Percentiles rank a stretch among this genome's conserved stretches.
Evolutionary conservation across 2,888 invertebrate genomes (phyloP).

Genomic region (Meandrusa payeni): DNA sequence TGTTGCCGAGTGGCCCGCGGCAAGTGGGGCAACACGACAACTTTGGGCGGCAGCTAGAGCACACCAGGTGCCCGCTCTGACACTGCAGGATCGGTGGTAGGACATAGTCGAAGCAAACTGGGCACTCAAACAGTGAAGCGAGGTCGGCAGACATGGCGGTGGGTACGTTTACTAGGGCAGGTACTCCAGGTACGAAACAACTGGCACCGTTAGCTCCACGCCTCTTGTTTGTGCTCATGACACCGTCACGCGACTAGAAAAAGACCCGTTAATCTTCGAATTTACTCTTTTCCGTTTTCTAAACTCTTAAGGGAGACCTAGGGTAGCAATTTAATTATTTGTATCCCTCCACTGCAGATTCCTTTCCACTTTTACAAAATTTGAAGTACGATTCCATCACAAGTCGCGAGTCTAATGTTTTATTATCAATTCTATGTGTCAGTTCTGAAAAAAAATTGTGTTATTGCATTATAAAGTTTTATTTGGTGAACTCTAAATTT

Average conservation of each 20-base stretch:
- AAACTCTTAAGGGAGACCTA: constrained; percentile 25
- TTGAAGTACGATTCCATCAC: constrained; percentile 71
- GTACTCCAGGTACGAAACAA: constrained; percentile 75
- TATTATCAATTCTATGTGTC: constrained; percentile 36
- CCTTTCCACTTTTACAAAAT: constrained; percentile 60
- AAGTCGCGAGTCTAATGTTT: constrained; percentile 54
- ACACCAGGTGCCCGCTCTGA: constrained; percentile 98
- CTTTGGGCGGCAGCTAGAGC: constrained; percentile 98
- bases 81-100: constrained; percentile 99
- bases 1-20: constrained; percentile 97
- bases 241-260: constrained; percentile 64
- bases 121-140: constrained; percentile 95
- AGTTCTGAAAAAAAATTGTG: constrained; percentile 11
- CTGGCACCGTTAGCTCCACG: constrained; percentile 79
- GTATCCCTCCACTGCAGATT: constrained; percentile 66
- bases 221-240: constrained; percentile 80
- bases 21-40: constrained; percentile 99
- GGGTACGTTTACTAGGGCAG: constrained; percentile 80
- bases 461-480: neutral
- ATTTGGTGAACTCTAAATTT: constrained; percentile 10
- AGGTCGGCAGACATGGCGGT: constrained; percentile 91
- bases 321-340: constrained; percentile 54
- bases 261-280: constrained; percentile 25
- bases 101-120: constrained; percentile 99
- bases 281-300: constrained; percentile 26